Base-by-base conservation (phyloP, 2,113 vertebrate genomes). In the Cinclus cinclus region DNA sequence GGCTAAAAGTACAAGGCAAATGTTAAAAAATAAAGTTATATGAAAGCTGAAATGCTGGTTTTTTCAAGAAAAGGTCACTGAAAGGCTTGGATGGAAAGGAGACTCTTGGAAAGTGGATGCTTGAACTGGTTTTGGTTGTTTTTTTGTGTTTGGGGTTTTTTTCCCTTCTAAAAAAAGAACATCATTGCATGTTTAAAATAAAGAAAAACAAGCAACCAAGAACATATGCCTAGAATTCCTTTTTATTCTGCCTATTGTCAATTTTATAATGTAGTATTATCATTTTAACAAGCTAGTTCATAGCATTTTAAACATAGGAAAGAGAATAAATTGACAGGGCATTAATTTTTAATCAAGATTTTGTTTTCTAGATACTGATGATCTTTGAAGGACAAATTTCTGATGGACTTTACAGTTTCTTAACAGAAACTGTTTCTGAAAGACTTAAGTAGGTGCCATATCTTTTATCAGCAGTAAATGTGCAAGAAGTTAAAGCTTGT, bases 401-500 rank as follows among this genome's bases (percentile, higher is more conserved):
- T 37, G 35, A 37, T 37, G 35, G 35, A 37, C 35, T 37, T 37
- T 8, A 37, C 35, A 37, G 35, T 37, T 37, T 37, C 35, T n/a
- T n/a, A n/a, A n/a, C n/a, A 37, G 35, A 49, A 91, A 65, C 4
- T 74, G 30, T 63, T 76, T 96, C 69, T 87, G 55, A 70, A 92
- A 71, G 28, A 33, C 9, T 21, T 35, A 47, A 91, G 33, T 63
- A 80, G 89, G 59, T 16, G 11, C 28, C 0, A 0, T 56, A 23
- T 63, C 41, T 87, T 67, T 63, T 58, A 59, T 35, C n/a, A 89
- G 63, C 31, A 55, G 50, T 73, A 87, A 89, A 84, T 84, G 89
- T 85, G 73, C 73, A 89, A 89, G 58, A 87, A 83, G 58, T 90
- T 94, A 82, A 89, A 83, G 28, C 39, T 49, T 82, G 56, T 85